Percentiles rank a stretch among this genome's conserved stretches.
phyloP scores from a whole-genome alignment of 1,140 invertebrate species.

The Halictus rubicundus region DNA sequence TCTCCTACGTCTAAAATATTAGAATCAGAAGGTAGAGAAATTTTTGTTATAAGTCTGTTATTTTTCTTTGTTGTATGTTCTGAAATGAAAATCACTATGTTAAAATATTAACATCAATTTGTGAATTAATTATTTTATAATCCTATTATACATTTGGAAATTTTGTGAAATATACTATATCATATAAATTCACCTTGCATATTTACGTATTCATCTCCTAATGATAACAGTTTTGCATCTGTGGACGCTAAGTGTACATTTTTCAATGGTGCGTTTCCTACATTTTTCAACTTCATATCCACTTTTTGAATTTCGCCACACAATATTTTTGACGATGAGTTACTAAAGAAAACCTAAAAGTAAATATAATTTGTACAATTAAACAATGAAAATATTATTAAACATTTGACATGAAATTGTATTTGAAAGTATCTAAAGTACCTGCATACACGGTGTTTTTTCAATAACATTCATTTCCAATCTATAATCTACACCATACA shows the following conservation, averaged over 20 bases:
- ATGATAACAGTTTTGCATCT: constrained; percentile 85
- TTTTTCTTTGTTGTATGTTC: constrained; percentile 76
- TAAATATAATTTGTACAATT: constrained; percentile 13
- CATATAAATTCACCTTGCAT: constrained; percentile 70
- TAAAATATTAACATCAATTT: constrained; percentile 28
- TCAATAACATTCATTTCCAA: constrained; percentile 85
- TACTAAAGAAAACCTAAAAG: constrained; percentile 84
- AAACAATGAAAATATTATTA: not conserved
- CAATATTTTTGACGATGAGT: constrained; percentile 85
- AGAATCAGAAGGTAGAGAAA: constrained; percentile 74
- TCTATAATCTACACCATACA: constrained; percentile 82
- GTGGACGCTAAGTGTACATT: constrained; percentile 86
- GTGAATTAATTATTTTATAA: not conserved
- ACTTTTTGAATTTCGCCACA: constrained; percentile 87
- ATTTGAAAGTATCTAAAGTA: constrained; percentile 70
- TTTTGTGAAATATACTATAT: constrained; percentile 5
- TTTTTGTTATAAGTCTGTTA: constrained; percentile 80
- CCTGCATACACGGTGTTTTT: constrained; percentile 87
- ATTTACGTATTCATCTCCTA: constrained; percentile 78
- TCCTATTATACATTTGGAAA: not conserved
- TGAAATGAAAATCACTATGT: constrained; percentile 59
- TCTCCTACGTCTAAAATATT: constrained; percentile 81
- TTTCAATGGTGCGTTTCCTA: constrained; percentile 84
- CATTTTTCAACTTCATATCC: constrained; percentile 86
- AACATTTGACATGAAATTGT: constrained; percentile 18